A percentile compares a stretch with the other conserved stretches of the same genome.
Conservation (phyloP, 2,113 vertebrate genomes). For the Nothocercus nigrocapillus region DNA sequence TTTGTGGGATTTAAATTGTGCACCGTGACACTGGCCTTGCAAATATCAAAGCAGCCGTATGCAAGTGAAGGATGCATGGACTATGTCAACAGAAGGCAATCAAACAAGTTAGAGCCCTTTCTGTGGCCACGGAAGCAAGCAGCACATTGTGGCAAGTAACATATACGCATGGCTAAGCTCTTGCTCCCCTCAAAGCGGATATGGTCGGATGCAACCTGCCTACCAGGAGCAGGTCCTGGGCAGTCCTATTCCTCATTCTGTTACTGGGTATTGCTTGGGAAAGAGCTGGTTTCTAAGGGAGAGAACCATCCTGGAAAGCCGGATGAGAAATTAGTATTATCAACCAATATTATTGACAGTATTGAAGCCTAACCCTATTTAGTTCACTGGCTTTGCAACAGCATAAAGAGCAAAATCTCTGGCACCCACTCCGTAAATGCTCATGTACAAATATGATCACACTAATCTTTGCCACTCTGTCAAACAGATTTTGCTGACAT, state of each 20-base stretch:
- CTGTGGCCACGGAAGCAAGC: not conserved
- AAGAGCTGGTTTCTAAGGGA: not conserved
- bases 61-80: not conserved
- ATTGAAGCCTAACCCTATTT: not conserved
- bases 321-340: too few relatives aligned
- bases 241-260: rapidly evolving
- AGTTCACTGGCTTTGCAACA: not conserved
- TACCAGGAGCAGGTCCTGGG: not conserved
- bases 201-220: not conserved
- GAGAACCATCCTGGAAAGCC: not conserved
- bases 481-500: not conserved
- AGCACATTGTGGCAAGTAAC: not conserved
- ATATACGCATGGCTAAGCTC: rapidly evolving
- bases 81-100: not conserved
- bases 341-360: too few relatives aligned
- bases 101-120: not conserved
- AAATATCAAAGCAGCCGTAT: rapidly evolving
- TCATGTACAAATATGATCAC: not conserved
- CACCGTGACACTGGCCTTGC: rapidly evolving
- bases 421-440: too few relatives aligned
- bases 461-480: rapidly evolving
- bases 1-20: not conserved
- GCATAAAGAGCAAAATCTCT: not conserved
- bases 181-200: not conserved
- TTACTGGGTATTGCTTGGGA: not conserved